Percentiles rank a stretch among this genome's conserved stretches.
These are phyloP conservation scores for Homarus americanus DNA, from an alignment of 1,140 invertebrate species.

Conservation along the genomic window DNA sequence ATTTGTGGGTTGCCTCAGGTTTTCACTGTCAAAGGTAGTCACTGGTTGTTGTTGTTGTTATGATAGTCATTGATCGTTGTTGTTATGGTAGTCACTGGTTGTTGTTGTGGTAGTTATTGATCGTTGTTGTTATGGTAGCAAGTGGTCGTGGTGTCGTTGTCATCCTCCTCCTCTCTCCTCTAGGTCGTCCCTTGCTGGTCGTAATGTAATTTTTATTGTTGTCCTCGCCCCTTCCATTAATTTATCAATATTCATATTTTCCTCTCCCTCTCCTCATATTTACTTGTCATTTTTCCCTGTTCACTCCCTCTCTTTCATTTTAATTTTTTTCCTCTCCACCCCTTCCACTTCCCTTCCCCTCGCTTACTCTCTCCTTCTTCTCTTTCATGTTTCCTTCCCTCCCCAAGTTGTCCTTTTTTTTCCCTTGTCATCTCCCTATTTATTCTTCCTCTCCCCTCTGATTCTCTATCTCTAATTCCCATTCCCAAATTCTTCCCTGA, in stretches of 20 bases:
- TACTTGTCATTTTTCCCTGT: constrained; percentile 34
- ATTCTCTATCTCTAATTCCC: constrained; percentile 29
- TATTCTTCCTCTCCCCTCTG: constrained; percentile 41
- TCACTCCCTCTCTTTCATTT: constrained; percentile 27
- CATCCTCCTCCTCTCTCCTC: not conserved
- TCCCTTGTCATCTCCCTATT: constrained; percentile 41
- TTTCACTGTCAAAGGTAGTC: not conserved
- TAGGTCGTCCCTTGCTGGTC: not conserved
- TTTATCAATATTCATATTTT: constrained; percentile 64
- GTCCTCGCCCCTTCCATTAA: constrained; percentile 34
- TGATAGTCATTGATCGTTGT: not conserved
- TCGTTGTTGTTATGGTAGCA: not conserved
- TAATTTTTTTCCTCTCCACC: not conserved
- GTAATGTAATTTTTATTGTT: not conserved
- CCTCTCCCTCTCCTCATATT: constrained; percentile 36
- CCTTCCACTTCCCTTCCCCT: not conserved
- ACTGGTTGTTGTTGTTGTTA: no score
- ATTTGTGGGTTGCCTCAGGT: no score
- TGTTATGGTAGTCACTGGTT: not conserved
- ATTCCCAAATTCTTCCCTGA: not conserved
- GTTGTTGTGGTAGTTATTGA: not conserved
- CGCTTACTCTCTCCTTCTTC: constrained; percentile 21
- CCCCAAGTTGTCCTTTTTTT: constrained; percentile 31
- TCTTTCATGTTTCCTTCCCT: constrained; percentile 47
- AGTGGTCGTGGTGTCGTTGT: not conserved